phyloP scores from a whole-genome alignment of 2,888 invertebrate genomes.

The Loripinus fragilis region DNA sequence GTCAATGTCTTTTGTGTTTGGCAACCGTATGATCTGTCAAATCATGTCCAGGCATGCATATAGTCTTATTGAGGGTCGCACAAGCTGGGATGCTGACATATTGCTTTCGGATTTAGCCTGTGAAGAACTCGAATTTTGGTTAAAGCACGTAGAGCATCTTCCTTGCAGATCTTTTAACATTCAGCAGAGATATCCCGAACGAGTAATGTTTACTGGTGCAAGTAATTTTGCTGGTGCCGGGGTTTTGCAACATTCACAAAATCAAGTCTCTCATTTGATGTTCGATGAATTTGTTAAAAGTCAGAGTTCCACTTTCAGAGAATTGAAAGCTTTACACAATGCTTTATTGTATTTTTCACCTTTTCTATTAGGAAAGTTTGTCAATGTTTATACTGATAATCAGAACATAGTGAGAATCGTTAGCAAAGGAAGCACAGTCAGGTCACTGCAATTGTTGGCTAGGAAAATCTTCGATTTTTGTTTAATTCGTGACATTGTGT shows the following conservation, averaged over 20 bases:
- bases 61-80: background rate
- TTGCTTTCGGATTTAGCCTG: background rate
- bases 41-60: too few species aligned
- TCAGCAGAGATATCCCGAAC: background rate
- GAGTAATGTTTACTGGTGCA: constrained; percentile 26
- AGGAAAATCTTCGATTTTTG: too few species aligned
- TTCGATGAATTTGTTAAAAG: too few species aligned
- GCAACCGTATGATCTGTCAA: constrained; percentile 24
- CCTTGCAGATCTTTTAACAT: too few species aligned
- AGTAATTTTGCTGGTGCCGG: constrained; percentile 32
- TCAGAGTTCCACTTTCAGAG: too few species aligned
- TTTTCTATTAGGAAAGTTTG: constrained; percentile 20
- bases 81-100: background rate
- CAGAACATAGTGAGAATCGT: constrained; percentile 22
- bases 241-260: constrained; percentile 8
- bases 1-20: constrained; percentile 23
- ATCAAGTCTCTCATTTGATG: too few species aligned
- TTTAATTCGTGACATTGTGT: background rate
- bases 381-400: constrained; percentile 23
- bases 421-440: too few species aligned
- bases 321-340: too few species aligned
- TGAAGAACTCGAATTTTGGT: constrained; percentile 24
- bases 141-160: too few species aligned
- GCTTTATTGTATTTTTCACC: too few species aligned
- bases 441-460: too few species aligned